phyloP scores from a whole-genome alignment of 2,797 vertebrate species.

The Euthynnus affinis region DNA sequence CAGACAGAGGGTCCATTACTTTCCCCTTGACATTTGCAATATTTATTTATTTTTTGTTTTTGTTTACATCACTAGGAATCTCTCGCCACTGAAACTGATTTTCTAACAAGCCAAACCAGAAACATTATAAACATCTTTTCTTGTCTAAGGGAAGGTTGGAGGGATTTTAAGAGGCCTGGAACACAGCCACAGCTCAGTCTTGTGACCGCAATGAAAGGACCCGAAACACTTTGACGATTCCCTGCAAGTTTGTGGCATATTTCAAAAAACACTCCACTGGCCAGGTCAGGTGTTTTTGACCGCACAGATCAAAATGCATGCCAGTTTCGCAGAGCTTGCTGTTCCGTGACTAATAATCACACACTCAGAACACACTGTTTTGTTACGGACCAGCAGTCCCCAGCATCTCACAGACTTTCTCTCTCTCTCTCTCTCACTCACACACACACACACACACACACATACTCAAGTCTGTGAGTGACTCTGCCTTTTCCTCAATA shows the following conservation, averaged over 20 bases:
- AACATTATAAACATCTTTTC: slow-evolving; percentile 26
- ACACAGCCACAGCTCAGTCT: slow-evolving; percentile 40
- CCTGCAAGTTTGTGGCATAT: slow-evolving; percentile 47
- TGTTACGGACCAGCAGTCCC: slow-evolving; percentile 58
- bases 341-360: slow-evolving; percentile 73
- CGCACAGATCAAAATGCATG: slow-evolving; percentile 31
- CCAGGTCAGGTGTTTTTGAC: slow-evolving; percentile 53
- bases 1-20: slow-evolving; percentile 38
- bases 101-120: slow-evolving; percentile 21
- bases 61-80: slow-evolving; percentile 30
- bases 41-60: slow-evolving; percentile 21
- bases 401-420: slow-evolving; percentile 36
- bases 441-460: slow-evolving; percentile 30
- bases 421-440: slow-evolving; percentile 16
- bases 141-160: slow-evolving; percentile 11
- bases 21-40: slow-evolving; percentile 24
- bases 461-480: slow-evolving; percentile 38
- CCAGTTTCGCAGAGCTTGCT: slow-evolving; percentile 46
- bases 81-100: neutral
- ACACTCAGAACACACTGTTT: slow-evolving; percentile 67
- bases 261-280: slow-evolving; percentile 30
- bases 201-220: slow-evolving; percentile 43
- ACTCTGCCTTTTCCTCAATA: slow-evolving; percentile 59
- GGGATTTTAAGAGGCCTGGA: slow-evolving; percentile 57
- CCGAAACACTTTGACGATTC: slow-evolving; percentile 34